Percentiles rank a stretch among this genome's conserved stretches.
Conservation (phyloP, 2,888 invertebrate genomes). For the Keiferia lycopersicella region DNA sequence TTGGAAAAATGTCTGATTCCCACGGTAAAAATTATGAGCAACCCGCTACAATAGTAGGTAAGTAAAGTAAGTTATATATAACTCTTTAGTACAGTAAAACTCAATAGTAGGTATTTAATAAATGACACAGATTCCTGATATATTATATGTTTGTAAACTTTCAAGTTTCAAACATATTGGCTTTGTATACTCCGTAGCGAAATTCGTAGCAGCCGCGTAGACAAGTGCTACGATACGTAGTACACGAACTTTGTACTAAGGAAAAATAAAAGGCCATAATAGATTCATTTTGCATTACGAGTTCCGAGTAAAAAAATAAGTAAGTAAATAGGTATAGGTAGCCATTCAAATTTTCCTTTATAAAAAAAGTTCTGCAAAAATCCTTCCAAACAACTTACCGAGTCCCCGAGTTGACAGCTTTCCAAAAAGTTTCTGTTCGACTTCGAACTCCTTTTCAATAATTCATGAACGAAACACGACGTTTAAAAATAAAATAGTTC, state of each 20-base stretch:
- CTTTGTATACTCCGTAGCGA: conserved; percentile 32
- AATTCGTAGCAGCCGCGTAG: conserved; percentile 35
- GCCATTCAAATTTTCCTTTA: too few relatives aligned
- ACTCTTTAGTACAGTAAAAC: too few relatives aligned
- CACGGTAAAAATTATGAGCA: too few relatives aligned
- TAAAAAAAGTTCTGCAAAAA: not conserved
- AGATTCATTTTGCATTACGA: too few relatives aligned
- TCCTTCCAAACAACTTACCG: conserved; percentile 23
- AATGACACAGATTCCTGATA: too few relatives aligned
- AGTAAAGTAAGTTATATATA: too few relatives aligned
- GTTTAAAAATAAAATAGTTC: conserved; percentile 32
- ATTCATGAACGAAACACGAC: conserved; percentile 2
- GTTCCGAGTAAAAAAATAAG: too few relatives aligned
- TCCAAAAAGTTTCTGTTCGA: conserved; percentile 18
- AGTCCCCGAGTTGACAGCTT: conserved; percentile 3
- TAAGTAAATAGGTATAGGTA: not conserved
- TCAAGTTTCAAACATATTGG: not conserved
- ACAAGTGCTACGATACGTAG: conserved; percentile 54
- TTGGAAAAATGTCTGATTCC: too few relatives aligned
- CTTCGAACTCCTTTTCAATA: conserved; percentile 12
- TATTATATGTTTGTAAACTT: too few relatives aligned
- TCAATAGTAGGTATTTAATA: too few relatives aligned
- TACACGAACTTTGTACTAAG: conserved; percentile 38
- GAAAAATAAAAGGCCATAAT: too few relatives aligned
- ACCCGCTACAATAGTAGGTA: too few relatives aligned